Conservation (phyloP, 2,797 vertebrate genomes). For the Sebastes hubbsi region DNA sequence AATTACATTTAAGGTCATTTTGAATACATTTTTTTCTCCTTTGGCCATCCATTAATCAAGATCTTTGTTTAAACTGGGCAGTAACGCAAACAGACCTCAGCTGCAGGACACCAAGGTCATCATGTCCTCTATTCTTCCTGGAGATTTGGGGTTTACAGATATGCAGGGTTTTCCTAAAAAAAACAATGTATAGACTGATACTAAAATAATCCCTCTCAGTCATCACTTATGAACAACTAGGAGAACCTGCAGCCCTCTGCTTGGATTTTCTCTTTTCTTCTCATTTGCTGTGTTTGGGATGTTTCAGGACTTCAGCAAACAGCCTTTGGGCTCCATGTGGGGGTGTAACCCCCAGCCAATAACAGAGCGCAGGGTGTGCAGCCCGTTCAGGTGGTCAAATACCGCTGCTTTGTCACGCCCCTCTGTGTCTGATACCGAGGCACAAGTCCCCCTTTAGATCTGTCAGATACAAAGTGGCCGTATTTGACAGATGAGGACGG, state of each 20-base stretch:
- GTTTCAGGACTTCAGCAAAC: neutral
- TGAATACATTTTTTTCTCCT: neutral
- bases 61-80: neutral
- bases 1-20: slow-evolving; percentile 11
- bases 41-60: slow-evolving; percentile 1
- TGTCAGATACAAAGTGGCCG: no score
- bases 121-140: neutral
- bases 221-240: no score
- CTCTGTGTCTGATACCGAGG: no score
- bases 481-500: no score
- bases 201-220: neutral
- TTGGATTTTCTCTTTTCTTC: neutral
- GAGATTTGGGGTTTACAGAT: neutral
- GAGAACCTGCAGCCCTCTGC: neutral
- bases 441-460: neutral
- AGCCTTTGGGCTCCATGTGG: neutral
- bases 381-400: neutral
- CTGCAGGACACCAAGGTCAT: slow-evolving; percentile 11
- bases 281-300: neutral
- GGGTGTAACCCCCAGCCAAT: neutral
- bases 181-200: neutral
- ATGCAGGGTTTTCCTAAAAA: neutral
- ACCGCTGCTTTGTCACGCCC: neutral
- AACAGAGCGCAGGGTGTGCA: neutral
- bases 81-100: neutral